Percentiles rank a stretch among this genome's conserved stretches.
These are phyloP conservation scores for Dendrophyllia cribrosa DNA, from an alignment of 64 coral and sea anemone species.

Conservation along the genomic window DNA sequence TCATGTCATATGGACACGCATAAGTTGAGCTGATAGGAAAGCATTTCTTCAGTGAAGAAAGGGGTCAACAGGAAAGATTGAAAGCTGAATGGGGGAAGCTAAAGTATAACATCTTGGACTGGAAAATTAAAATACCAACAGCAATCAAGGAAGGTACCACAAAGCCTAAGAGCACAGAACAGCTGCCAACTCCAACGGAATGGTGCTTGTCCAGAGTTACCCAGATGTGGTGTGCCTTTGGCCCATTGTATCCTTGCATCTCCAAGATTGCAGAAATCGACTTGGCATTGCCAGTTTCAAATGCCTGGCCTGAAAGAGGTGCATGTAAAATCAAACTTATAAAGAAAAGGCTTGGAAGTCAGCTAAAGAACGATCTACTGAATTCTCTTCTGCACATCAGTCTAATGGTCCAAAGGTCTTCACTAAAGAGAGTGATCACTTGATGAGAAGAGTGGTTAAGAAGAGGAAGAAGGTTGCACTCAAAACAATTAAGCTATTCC, in stretches of 20 bases:
- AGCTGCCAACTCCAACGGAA: constrained; percentile 5
- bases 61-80: constrained; percentile 22
- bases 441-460: constrained; percentile 47
- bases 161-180: background rate
- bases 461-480: constrained; percentile 62
- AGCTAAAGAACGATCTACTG: constrained; percentile 64
- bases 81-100: constrained; percentile 37
- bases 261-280: constrained; percentile 40
- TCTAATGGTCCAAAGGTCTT: constrained; percentile 54
- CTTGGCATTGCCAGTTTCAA: constrained; percentile 48
- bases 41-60: constrained; percentile 36
- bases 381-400: constrained; percentile 64
- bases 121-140: background rate
- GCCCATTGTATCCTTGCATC: constrained; percentile 26
- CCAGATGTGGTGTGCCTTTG: constrained; percentile 2
- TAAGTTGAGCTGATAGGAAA: constrained; percentile 21
- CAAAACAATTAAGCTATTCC: background rate
- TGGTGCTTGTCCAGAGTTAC: background rate
- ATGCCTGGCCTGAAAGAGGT: constrained; percentile 65
- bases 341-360: constrained; percentile 54
- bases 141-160: background rate
- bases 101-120: constrained; percentile 39
- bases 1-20: constrained; percentile 3
- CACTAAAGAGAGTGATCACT: constrained; percentile 24
- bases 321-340: constrained; percentile 64